A percentile compares a stretch with the other conserved stretches of the same genome.
Conservation (phyloP, 2,113 vertebrate species). For the Aythya baeri region DNA sequence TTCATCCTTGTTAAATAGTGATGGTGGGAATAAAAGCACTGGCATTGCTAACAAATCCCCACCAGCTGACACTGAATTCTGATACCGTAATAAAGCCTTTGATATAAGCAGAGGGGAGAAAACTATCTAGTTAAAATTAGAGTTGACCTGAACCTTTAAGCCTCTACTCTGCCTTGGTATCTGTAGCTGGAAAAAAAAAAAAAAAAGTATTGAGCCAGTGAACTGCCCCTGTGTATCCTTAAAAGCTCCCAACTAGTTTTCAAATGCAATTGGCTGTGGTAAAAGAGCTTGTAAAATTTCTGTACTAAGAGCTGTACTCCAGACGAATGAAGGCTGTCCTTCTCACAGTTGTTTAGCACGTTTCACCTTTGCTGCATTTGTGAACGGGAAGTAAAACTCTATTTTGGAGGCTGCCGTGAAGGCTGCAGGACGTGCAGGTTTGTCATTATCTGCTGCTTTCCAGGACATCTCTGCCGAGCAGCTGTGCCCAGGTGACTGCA, state of each 20-base stretch:
- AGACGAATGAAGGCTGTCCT: background rate
- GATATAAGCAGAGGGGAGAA: background rate
- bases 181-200: background rate
- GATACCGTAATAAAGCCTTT: background rate
- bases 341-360: accelerated
- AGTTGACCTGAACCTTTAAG: background rate
- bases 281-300: background rate
- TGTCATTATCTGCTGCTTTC: background rate
- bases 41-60: background rate
- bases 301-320: background rate
- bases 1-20: background rate
- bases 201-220: background rate
- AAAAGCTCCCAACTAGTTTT: background rate
- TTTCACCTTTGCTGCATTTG: background rate
- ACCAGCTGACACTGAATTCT: conserved; percentile 20
- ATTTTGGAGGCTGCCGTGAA: background rate
- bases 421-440: background rate
- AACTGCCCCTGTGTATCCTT: background rate
- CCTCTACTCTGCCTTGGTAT: background rate
- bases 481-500: background rate
- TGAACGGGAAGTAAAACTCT: background rate
- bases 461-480: accelerated
- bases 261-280: background rate
- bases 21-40: background rate
- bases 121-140: background rate